phyloP scores from a whole-genome alignment of 2,888 invertebrate genomes.

The Torymus texanus region DNA sequence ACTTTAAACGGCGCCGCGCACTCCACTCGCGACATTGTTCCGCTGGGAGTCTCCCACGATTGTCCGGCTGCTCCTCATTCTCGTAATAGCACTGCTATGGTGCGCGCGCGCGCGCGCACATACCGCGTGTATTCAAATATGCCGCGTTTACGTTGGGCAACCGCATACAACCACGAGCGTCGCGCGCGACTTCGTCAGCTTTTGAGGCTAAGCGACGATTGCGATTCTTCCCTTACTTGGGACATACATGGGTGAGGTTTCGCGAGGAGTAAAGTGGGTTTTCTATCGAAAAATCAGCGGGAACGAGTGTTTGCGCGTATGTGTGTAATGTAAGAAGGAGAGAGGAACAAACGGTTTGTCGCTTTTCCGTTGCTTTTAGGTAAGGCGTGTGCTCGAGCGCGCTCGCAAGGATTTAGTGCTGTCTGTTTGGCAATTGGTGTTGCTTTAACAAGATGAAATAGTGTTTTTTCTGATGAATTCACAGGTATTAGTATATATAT shows the following conservation, averaged over 20 bases:
- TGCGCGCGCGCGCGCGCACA: neutral
- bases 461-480: no score
- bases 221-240: conserved; percentile 55
- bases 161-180: conserved; percentile 23
- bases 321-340: no score
- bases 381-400: neutral
- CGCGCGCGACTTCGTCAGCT: conserved; percentile 44
- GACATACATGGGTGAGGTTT: conserved; percentile 19
- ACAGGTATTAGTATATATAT: no score
- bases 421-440: no score
- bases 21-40: conserved; percentile 51
- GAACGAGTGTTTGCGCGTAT: neutral
- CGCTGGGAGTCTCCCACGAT: conserved; percentile 74
- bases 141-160: conserved; percentile 48
- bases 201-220: conserved; percentile 53
- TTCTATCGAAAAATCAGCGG: conserved; percentile 33
- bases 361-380: no score
- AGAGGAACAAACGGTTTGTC: no score
- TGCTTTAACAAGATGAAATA: no score
- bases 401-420: neutral
- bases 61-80: conserved; percentile 69
- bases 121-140: conserved; percentile 68
- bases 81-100: conserved; percentile 64
- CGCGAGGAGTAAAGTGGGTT: no score
- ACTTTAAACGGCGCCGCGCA: neutral